These are phyloP conservation scores for Accipiter cooperii DNA, from an alignment of 2,113 vertebrate genomes.

Conservation along the genomic window DNA sequence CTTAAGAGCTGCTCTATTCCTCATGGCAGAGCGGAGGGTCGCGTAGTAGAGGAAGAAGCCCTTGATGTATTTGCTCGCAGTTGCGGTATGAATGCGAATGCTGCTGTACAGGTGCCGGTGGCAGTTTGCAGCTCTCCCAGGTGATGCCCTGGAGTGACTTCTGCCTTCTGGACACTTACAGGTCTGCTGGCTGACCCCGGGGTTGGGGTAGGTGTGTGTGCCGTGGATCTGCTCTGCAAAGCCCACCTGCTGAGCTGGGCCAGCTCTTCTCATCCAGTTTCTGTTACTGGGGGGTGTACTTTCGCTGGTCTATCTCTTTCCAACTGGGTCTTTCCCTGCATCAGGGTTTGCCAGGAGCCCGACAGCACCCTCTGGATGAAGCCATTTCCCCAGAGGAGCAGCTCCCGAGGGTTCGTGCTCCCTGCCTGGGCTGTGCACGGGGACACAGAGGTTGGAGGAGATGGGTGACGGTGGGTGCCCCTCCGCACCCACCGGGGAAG, in stretches of 20 bases:
- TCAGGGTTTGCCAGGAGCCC: neutral
- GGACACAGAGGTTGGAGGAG: neutral
- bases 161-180: neutral
- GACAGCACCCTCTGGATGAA: neutral
- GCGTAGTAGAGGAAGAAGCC: fast-evolving
- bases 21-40: neutral
- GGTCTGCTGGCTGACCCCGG: neutral
- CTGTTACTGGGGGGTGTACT: neutral
- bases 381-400: neutral
- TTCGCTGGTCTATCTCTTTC: neutral
- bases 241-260: neutral
- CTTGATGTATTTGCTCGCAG: neutral
- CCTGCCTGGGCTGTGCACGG: neutral
- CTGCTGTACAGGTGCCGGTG: neutral
- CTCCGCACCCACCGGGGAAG: fast-evolving
- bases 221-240: neutral
- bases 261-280: neutral
- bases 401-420: neutral
- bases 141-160: neutral
- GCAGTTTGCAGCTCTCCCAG: neutral
- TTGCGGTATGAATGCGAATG: fast-evolving
- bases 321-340: neutral
- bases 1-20: neutral
- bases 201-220: neutral
- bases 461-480: neutral